phyloP scores from a whole-genome alignment of 2,888 invertebrate genomes.

The Tiphia femorata region DNA sequence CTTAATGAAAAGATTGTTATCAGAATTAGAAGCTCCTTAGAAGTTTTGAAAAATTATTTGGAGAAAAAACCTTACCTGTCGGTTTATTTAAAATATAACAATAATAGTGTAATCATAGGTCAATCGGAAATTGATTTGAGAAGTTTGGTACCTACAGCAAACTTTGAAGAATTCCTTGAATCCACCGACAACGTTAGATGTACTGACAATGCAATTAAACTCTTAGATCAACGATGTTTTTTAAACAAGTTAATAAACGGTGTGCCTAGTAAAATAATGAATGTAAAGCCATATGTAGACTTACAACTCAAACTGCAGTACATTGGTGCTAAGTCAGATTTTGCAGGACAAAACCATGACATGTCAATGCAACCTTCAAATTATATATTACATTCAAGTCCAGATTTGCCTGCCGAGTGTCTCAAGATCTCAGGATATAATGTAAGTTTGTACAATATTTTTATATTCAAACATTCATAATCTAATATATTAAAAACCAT shows the following conservation, averaged over 20 bases:
- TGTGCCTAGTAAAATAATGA: slow-evolving; percentile 36
- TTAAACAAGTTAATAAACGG: no score
- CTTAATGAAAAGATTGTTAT: slow-evolving; percentile 71
- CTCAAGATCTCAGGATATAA: no score
- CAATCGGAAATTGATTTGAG: slow-evolving; percentile 70
- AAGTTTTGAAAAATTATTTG: slow-evolving; percentile 69
- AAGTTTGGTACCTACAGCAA: slow-evolving; percentile 70
- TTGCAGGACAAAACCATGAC: slow-evolving; percentile 5
- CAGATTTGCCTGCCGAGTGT: no score
- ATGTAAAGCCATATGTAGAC: slow-evolving; percentile 69
- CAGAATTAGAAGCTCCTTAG: slow-evolving; percentile 69
- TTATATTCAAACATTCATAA: neutral
- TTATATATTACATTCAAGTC: no score
- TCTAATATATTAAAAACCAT: no score
- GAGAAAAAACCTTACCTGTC: slow-evolving; percentile 70
- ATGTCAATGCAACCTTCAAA: slow-evolving; percentile 1
- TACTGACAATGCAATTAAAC: slow-evolving; percentile 22
- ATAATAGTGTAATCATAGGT: slow-evolving; percentile 69
- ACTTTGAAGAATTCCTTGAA: slow-evolving; percentile 64
- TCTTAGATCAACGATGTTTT: slow-evolving; percentile 64
- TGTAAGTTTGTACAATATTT: neutral
- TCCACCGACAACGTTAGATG: slow-evolving; percentile 66
- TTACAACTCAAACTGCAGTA: slow-evolving; percentile 71
- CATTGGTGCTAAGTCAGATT: slow-evolving; percentile 46
- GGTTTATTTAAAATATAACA: slow-evolving; percentile 67